These are phyloP conservation scores for Drosophila auraria DNA, from an alignment of 1,140 invertebrate genomes.

Conservation along the genomic window DNA sequence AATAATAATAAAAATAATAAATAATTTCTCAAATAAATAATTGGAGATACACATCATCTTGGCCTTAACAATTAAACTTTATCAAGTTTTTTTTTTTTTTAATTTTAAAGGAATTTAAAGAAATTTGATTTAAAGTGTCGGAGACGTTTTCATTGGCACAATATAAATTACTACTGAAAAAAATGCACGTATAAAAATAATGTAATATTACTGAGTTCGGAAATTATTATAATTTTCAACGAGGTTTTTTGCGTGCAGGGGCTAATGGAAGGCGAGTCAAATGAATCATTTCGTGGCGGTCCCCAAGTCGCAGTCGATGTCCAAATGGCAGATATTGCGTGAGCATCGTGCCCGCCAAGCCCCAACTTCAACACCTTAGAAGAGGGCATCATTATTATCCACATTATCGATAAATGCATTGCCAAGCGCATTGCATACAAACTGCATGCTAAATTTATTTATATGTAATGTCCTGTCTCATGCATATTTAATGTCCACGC, in stretches of 20 bases:
- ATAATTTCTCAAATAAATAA: too few relatives aligned
- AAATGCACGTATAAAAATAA: too few relatives aligned
- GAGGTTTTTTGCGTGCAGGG: neutral
- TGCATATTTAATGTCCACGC: slow-evolving; percentile 84
- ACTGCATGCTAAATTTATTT: slow-evolving; percentile 80
- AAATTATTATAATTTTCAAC: neutral
- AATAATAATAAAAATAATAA: too few relatives aligned
- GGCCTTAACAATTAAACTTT: too few relatives aligned
- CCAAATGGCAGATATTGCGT: slow-evolving; percentile 38
- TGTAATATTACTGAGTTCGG: too few relatives aligned
- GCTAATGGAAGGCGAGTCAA: slow-evolving; percentile 39
- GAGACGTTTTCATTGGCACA: too few relatives aligned
- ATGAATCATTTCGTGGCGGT: slow-evolving; percentile 61
- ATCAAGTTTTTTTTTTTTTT: too few relatives aligned
- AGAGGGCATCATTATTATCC: slow-evolving; percentile 71
- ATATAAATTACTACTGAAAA: too few relatives aligned
- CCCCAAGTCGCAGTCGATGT: slow-evolving; percentile 14
- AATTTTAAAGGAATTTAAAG: too few relatives aligned
- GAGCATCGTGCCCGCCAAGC: slow-evolving; percentile 39
- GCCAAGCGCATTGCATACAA: slow-evolving; percentile 74
- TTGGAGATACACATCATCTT: too few relatives aligned
- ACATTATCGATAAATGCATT: slow-evolving; percentile 77
- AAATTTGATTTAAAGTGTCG: too few relatives aligned
- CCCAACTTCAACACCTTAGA: slow-evolving; percentile 69
- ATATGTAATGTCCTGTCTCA: slow-evolving; percentile 79